A percentile compares a stretch with the other conserved stretches of the same genome.
phyloP scores from a whole-genome alignment of 2,797 vertebrate species.

The Tenualosa ilisha region DNA sequence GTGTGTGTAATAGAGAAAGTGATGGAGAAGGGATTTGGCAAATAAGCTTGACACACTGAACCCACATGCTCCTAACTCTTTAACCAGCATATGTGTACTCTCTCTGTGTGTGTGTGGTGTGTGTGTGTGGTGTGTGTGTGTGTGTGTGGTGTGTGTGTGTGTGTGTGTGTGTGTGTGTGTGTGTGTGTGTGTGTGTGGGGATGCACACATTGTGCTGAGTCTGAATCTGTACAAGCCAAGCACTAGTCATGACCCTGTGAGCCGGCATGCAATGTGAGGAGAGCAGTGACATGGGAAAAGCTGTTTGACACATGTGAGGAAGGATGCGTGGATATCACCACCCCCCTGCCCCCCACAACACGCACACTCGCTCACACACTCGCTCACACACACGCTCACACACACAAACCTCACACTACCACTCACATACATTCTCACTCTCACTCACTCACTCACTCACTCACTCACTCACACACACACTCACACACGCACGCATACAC shows the following conservation, averaged over 20 bases:
- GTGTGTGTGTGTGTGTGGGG: background rate
- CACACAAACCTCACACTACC: no score
- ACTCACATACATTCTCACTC: no score
- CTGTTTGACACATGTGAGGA: background rate
- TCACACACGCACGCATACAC: no score
- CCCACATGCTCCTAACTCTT: background rate
- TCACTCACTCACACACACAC: no score
- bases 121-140: no score
- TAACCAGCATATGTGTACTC: background rate
- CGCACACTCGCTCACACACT: background rate
- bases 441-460: background rate
- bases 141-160: no score
- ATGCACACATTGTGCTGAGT: background rate
- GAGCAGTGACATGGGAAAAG: background rate
- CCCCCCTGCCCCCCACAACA: no score
- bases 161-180: background rate
- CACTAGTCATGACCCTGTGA: background rate
- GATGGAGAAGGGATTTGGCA: background rate
- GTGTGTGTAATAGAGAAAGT: background rate
- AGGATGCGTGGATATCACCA: background rate
- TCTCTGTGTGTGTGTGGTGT: no score
- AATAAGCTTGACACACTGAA: background rate
- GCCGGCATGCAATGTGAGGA: background rate
- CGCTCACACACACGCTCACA: background rate
- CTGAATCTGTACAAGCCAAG: background rate